phyloP scores from a whole-genome alignment of 2,113 vertebrate genomes.

The Micromys minutus region DNA sequence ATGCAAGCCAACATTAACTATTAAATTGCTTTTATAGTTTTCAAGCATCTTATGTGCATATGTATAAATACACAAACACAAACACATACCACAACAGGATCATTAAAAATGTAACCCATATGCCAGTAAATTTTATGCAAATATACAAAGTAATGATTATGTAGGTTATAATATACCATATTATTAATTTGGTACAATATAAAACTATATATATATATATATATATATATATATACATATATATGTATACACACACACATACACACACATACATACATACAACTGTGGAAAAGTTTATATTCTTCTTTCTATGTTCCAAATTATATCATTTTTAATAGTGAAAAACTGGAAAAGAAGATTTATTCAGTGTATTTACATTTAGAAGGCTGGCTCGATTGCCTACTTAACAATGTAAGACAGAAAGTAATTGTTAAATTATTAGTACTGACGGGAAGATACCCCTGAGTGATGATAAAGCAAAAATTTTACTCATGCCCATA shows the following conservation, averaged over 20 bases:
- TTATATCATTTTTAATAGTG: not conserved
- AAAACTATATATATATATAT: not conserved
- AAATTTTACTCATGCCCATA: not conserved
- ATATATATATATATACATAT: too few relatives aligned
- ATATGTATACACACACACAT: too few relatives aligned
- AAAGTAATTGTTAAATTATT: not conserved
- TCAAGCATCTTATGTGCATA: not conserved
- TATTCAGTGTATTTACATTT: not conserved
- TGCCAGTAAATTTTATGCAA: not conserved
- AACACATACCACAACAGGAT: not conserved
- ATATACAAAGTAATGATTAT: slow-evolving; percentile 1
- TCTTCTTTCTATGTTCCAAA: not conserved
- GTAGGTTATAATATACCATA: not conserved
- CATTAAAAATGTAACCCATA: not conserved
- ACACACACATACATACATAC: too few relatives aligned
- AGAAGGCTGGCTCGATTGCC: not conserved
- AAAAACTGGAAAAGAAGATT: not conserved
- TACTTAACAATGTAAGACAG: not conserved
- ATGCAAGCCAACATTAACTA: not conserved
- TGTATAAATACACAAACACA: not conserved
- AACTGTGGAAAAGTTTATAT: not conserved
- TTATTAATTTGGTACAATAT: not conserved
- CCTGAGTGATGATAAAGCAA: not conserved
- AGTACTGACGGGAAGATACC: not conserved
- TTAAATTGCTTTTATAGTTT: not conserved